phyloP scores from a whole-genome alignment of 2,113 vertebrate species.

The Tautogolabrus adspersus region DNA sequence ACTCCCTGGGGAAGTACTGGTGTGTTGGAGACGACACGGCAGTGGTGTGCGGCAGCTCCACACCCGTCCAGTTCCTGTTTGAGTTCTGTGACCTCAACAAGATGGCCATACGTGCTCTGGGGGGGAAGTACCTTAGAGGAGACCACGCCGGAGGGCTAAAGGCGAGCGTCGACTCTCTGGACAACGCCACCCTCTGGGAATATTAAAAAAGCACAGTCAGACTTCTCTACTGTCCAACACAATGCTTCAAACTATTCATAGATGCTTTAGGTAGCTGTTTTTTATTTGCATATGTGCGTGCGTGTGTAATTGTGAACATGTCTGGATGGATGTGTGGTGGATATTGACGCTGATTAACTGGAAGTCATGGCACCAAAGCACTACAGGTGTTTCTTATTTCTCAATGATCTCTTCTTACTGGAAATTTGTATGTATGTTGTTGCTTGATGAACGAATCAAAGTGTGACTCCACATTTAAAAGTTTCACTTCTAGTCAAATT shows the following conservation, averaged over 20 bases:
- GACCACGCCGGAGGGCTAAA: conserved; percentile 96
- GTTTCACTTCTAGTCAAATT: conserved; percentile 30
- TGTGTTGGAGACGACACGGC: conserved; percentile 88
- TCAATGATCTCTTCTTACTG: conserved; percentile 35
- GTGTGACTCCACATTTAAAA: conserved; percentile 22
- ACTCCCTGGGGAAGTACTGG: conserved; percentile 95
- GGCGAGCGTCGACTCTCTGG: conserved; percentile 87
- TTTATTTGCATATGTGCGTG: conserved; percentile 30
- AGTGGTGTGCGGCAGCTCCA: conserved; percentile 89
- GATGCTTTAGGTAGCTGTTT: conserved; percentile 45
- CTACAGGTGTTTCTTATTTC: conserved; percentile 28
- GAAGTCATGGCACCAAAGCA: conserved; percentile 43
- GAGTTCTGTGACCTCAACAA: conserved; percentile 97
- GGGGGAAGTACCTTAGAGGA: conserved; percentile 94
- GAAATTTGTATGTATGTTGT: conserved; percentile 52
- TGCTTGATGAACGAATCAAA: conserved; percentile 31
- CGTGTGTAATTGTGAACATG: conserved; percentile 48
- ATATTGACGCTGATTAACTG: conserved; percentile 39
- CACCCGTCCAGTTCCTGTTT: conserved; percentile 92
- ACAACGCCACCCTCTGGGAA: conserved; percentile 94
- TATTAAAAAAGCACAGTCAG: conserved; percentile 82
- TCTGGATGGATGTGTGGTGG: conserved; percentile 43
- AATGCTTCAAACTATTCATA: conserved; percentile 55
- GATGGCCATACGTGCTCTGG: conserved; percentile 90
- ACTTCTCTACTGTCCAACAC: conserved; percentile 20